phyloP scores from a whole-genome alignment of 2,888 invertebrate genomes.

The Pachymerium ferrugineum region DNA sequence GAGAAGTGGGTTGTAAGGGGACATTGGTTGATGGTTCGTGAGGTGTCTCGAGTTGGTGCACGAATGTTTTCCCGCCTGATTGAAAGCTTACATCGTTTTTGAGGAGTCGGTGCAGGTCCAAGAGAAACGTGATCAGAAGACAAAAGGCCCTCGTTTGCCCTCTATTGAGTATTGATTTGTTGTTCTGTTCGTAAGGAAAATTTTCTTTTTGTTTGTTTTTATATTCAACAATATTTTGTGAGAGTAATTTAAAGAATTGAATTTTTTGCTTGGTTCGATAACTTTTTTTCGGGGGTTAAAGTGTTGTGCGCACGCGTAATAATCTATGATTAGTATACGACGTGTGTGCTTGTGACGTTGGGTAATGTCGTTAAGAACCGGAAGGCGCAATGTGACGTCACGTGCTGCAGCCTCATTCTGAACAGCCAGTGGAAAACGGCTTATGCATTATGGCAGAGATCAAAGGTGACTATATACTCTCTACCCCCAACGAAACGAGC shows the following conservation, averaged over 20 bases:
- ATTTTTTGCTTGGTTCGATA: not conserved
- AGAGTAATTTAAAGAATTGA: not conserved
- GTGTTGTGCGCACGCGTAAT: not conserved
- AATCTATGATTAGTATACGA: not conserved
- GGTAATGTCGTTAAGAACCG: slow-evolving; percentile 5
- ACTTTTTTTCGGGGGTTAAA: not conserved
- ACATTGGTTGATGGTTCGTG: not conserved
- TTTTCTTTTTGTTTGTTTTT: slow-evolving; percentile 18
- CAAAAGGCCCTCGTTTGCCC: slow-evolving; percentile 14
- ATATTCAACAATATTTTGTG: not conserved
- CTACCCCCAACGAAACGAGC: not conserved
- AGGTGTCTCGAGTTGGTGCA: slow-evolving; percentile 16
- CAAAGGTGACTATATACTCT: slow-evolving; percentile 10
- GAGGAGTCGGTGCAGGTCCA: slow-evolving; percentile 12
- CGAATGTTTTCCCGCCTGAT: slow-evolving; percentile 21
- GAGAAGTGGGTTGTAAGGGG: not conserved
- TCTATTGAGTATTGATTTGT: slow-evolving; percentile 21
- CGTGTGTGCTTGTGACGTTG: not conserved
- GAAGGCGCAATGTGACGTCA: not conserved
- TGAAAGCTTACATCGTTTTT: slow-evolving; percentile 21
- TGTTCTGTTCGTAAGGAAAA: not conserved
- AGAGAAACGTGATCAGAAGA: slow-evolving; percentile 15
- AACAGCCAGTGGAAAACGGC: slow-evolving; percentile 5
- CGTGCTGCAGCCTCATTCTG: not conserved
- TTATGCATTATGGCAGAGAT: slow-evolving; percentile 13